A percentile compares a stretch with the other conserved stretches of the same genome.
Evolutionary conservation across 2,888 invertebrate species (phyloP).

Genomic region (Drosophila tanythrix): DNA sequence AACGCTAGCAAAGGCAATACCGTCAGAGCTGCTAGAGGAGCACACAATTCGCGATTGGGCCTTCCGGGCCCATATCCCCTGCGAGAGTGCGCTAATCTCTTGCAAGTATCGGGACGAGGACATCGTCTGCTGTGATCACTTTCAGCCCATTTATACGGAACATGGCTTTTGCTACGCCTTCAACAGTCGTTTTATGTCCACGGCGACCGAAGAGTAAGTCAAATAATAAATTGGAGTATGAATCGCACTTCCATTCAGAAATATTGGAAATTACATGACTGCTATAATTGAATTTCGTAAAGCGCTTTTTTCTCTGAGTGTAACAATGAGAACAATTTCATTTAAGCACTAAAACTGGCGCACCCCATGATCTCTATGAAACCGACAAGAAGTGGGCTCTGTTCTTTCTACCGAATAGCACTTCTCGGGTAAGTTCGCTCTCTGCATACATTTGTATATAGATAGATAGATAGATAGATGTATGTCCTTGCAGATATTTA

Average conservation of each 20-base stretch:
- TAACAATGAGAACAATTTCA: background rate
- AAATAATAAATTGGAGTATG: background rate
- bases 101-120: slow-evolving; percentile 90
- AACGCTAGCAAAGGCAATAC: slow-evolving; percentile 63
- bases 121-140: slow-evolving; percentile 88
- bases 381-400: slow-evolving; percentile 85
- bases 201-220: slow-evolving; percentile 80
- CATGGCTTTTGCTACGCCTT: slow-evolving; percentile 91
- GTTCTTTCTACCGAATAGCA: slow-evolving; percentile 81
- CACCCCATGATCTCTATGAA: slow-evolving; percentile 84
- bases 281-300: background rate
- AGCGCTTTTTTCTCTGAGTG: background rate
- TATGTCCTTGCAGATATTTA: slow-evolving; percentile 82
- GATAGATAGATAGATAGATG: background rate
- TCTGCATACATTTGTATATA: background rate
- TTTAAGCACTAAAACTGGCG: slow-evolving; percentile 67
- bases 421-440: slow-evolving; percentile 66
- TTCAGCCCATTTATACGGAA: slow-evolving; percentile 90
- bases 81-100: slow-evolving; percentile 87
- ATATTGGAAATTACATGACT: background rate
- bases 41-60: slow-evolving; percentile 78
- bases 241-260: background rate
- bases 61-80: slow-evolving; percentile 82
- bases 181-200: slow-evolving; percentile 86
- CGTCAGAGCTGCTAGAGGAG: slow-evolving; percentile 59